Base-by-base conservation (phyloP, 2,797 vertebrate genomes). In the Catamblyrhynchus diadema region DNA sequence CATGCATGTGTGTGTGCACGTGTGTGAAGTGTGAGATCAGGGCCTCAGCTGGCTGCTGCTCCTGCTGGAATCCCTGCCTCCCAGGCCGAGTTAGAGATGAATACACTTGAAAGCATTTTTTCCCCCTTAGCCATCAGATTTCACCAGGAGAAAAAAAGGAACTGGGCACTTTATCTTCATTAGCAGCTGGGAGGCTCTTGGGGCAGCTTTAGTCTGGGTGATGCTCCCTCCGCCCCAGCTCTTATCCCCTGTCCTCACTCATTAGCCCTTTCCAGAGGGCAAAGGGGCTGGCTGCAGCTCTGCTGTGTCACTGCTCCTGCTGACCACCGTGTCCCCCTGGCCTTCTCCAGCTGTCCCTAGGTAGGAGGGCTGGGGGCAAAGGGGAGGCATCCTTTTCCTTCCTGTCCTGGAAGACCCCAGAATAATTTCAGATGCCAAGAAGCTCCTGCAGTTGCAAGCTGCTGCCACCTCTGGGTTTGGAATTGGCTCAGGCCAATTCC, bases 11-110 rank as follows among this genome's bases (percentile, higher is more conserved):
- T 59, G 86, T 1, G 1, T 16, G 64, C 90, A 87, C 15, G 11
- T 90, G 86, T 85, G 91, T 10, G 10, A 64, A 47, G 81, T 22
- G 81, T 78, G 86, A 93, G 94, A 91, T 89, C 94, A 90, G 50
- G 53, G 86, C 35, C 94, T 89, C 94, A 87, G 93, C 81, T 85
- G 92, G 91, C 90, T 0, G 92, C 96, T 91, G 25, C 97, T 89
- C 96, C 97, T 97, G 90, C 96, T 96, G 96, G 96, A 98, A 98
- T 96, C 93, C 92, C 96, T 97, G 96, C 97, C 96, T 95, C 94
- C 97, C 87, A 93, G 97, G 96, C 95, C 88, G 14, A 90, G 94
- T 97, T 98, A 97, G 96, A 96, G 91, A 97, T 96, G 94, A 97
- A 77, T 85, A 89, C 93, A 96, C 95, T 96, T 96, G 92, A 98